phyloP scores from a whole-genome alignment of 2,797 vertebrate species.

The Okamejei kenojei region DNA sequence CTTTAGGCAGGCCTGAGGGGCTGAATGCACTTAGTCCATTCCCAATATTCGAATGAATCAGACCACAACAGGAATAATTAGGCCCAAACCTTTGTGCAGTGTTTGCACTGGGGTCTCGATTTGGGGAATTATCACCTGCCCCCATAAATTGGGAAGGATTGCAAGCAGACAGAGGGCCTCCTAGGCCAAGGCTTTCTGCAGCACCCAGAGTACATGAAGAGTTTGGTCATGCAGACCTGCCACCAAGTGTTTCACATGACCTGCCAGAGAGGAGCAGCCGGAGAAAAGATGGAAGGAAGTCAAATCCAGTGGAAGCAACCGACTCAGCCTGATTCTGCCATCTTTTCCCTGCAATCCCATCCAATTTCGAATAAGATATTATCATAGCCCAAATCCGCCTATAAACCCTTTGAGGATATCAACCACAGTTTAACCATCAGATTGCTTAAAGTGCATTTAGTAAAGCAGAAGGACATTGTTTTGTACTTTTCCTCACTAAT shows the following conservation, averaged over 20 bases:
- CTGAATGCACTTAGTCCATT: neutral
- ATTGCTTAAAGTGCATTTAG: neutral
- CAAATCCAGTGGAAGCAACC: neutral
- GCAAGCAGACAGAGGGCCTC: neutral
- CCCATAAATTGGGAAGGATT: neutral
- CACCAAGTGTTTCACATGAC: neutral
- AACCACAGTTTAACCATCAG: neutral
- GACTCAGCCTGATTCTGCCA: neutral
- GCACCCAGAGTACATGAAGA: neutral
- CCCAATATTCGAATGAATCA: neutral
- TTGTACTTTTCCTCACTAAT: too few relatives aligned
- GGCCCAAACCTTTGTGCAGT: neutral
- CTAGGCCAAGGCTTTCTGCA: too few relatives aligned
- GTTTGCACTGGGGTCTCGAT: neutral
- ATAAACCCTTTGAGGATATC: neutral
- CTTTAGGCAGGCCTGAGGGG: too few relatives aligned
- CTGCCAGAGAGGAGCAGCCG: too few relatives aligned
- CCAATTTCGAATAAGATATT: neutral
- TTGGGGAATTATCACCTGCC: neutral
- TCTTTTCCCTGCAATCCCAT: neutral
- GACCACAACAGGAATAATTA: neutral
- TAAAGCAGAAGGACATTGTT: neutral
- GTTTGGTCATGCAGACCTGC: neutral
- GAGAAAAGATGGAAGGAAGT: neutral
- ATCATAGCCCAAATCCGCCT: neutral